A percentile compares a stretch with the other conserved stretches of the same genome.
Evolutionary conservation across 2,113 vertebrate genomes (phyloP).

Genomic region (Oryzias woworae): DNA sequence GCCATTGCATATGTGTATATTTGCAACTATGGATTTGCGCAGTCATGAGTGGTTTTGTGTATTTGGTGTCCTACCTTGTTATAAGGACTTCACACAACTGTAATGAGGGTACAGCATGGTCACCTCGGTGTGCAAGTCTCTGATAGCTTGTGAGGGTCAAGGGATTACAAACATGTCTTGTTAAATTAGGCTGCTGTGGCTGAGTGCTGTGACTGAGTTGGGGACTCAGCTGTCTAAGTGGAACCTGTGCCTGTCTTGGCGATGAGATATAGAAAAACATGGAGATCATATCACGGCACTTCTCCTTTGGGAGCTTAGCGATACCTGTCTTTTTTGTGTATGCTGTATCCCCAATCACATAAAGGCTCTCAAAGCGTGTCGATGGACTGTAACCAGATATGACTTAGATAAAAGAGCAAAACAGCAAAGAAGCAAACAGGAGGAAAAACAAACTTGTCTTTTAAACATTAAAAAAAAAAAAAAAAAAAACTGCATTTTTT

Average conservation of each 20-base stretch:
- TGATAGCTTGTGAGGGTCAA: constrained; percentile 59
- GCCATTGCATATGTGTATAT: constrained; percentile 3
- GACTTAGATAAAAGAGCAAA: not conserved
- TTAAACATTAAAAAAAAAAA: no score
- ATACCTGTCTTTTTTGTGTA: constrained; percentile 19
- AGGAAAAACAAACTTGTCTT: not conserved
- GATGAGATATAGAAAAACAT: constrained; percentile 54
- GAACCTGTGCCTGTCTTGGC: constrained; percentile 44
- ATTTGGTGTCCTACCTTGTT: constrained; percentile 40
- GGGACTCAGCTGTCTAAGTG: constrained; percentile 67
- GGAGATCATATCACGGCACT: constrained; percentile 37
- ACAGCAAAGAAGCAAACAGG: not conserved
- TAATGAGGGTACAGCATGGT: constrained; percentile 53
- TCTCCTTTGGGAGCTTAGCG: constrained; percentile 44
- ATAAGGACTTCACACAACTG: constrained; percentile 36
- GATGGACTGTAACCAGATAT: not conserved
- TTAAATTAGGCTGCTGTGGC: constrained; percentile 68
- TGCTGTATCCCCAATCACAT: constrained; percentile 5
- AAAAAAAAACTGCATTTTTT: no score
- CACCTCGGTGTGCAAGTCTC: constrained; percentile 49
- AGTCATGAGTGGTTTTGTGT: constrained; percentile 25
- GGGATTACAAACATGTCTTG: constrained; percentile 67
- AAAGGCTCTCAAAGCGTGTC: not conserved
- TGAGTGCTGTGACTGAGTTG: constrained; percentile 66
- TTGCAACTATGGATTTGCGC: constrained; percentile 23